These are phyloP conservation scores for Ormyrus rosae DNA, from an alignment of 2,888 invertebrate species.

Conservation along the genomic window DNA sequence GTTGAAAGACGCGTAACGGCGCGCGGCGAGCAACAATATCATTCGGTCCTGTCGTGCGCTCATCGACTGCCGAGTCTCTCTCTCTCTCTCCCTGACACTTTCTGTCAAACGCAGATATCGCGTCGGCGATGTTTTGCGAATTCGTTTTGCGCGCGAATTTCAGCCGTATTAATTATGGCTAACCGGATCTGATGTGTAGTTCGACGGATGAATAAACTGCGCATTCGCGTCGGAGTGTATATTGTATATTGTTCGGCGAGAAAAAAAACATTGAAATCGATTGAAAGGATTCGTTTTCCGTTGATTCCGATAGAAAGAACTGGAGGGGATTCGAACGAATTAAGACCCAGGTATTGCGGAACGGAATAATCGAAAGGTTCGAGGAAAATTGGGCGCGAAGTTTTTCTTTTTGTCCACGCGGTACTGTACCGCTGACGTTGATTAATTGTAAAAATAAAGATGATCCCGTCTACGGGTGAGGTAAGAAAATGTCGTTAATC, in stretches of 20 bases:
- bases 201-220: constrained; percentile 23
- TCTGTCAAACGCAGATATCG: constrained; percentile 31
- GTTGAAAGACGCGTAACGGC: neutral
- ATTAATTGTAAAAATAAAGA: constrained; percentile 51
- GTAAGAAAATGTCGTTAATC: constrained; percentile 51
- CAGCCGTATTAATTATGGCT: constrained; percentile 12
- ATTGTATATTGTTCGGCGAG: too few species aligned
- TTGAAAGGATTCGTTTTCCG: too few species aligned
- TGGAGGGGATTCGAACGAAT: too few species aligned
- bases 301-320: too few species aligned
- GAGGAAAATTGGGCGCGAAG: neutral
- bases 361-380: neutral
- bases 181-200: neutral
- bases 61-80: constrained; percentile 6
- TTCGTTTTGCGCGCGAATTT: constrained; percentile 16
- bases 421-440: constrained; percentile 26
- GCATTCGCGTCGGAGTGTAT: neutral
- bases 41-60: constrained; percentile 30
- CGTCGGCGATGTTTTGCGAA: constrained; percentile 2
- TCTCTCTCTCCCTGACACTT: constrained; percentile 12
- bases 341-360: too few species aligned
- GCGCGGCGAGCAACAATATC: constrained; percentile 10
- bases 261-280: too few species aligned
- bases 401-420: constrained; percentile 2
- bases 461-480: constrained; percentile 22